Base-by-base conservation (phyloP, 2,113 vertebrate genomes). In the Tychaedon coryphoeus region DNA sequence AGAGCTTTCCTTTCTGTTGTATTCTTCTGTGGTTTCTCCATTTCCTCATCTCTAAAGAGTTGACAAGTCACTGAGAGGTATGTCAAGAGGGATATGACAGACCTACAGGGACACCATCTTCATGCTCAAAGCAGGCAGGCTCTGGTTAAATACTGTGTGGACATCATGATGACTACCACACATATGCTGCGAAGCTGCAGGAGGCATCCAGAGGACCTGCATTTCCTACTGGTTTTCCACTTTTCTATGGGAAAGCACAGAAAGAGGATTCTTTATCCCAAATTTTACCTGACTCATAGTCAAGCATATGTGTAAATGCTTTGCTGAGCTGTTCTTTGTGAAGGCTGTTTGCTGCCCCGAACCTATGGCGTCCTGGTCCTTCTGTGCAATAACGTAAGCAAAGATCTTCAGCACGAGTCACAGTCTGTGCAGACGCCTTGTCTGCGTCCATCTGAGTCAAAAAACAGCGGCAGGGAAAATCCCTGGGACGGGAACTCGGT, bases 381-480 rank as follows among this genome's bases (percentile, higher is more conserved):
- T 74, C 65, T 61, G 48, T 53, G 48, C 72, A 53, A 8, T 78
- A 60, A 69, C 6, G 31, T 43, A 65, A 93, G 48, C 0, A 0
- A 61, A 77, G 78, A 14, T 19, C 71, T 87, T 85, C 74, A 62
- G 53, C 2, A 4, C 1, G 0, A 42, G 29, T 43, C 40, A 16
- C 26, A 20, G 19, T 47, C 65, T 24, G 9, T 38, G 73, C 79
- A 67, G 80, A 57, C 61, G 6, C 67, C n/a, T 82, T 57, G 48
- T 67, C 88, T 69, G 36, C 7, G 0, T 90, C 62, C 61, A 72
- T 81, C 73, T 48, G 66, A 94, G 78, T 90, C 74, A 94, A 26
- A 92, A 90, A 91, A 91, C 60, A 92, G 87, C 5, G 57, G 43
- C 88, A 95, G 85, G 96, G 96, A 96, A 94, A 96, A 93, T 95